Base-by-base conservation (phyloP, 2,888 invertebrate genomes). In the Zaprionus obscuricornis region DNA sequence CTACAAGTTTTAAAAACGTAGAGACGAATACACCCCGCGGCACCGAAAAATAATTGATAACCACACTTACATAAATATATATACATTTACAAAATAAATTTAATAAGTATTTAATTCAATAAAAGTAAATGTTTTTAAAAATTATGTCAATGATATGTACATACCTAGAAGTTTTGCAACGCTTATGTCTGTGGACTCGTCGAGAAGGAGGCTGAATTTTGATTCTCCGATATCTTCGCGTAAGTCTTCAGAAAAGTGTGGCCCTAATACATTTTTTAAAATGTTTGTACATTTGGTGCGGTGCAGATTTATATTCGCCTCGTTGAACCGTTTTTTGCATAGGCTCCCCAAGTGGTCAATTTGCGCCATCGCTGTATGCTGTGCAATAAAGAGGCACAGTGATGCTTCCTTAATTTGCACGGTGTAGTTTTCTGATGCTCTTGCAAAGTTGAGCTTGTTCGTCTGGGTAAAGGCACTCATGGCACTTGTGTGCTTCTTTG, bases 131-230 rank as follows among this genome's bases (percentile, higher is more conserved):
- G 7, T 11, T 37, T 37, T 16, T 33, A 33, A 17, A 33, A 33
- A 33, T 33, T 14, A 33, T n/a, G n/a, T n/a, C n/a, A n/a, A n/a
- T n/a, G n/a, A 33, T 10, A 29, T 29, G n/a, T 45, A 33, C 47
- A 26, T 37, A 55, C 59, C 47, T 27, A 59, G 26, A 13, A 51
- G 24, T 31, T 50, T 60, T 3, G 39, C 49, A 4, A 47, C 20
- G 13, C 40, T 24, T 11, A 60, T 50, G 18, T 42, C 42, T 10
- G 43, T 52, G 6, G 51, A 43, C 14, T 52, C 51, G 18, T 52
- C 36, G 20, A 52, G 18, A 11, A 52, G 16, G 10, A 52, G 18
- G 17, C 51, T 51, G 18, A 10, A 51, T 22, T 24, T 33, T 8
- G 51, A 24, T n/a, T 31, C 4, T 16, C 51, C 51, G 22, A 51